Evolutionary conservation across 2,888 invertebrate species (phyloP).

Genomic region (Tipula helvola): DNA sequence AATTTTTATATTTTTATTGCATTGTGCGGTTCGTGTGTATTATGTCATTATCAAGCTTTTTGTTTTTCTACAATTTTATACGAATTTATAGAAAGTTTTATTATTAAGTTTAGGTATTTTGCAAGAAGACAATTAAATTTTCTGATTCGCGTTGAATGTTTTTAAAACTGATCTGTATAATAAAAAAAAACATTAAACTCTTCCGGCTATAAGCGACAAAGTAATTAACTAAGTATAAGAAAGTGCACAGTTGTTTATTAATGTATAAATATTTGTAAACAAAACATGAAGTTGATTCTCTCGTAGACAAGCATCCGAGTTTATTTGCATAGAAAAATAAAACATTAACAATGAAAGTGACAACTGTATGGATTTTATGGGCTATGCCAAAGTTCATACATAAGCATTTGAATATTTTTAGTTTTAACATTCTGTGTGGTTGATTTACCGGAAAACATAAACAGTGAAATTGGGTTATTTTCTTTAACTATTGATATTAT

Average conservation of each 20-base stretch:
- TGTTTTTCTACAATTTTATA: neutral
- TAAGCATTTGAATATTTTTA: no score
- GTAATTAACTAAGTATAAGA: neutral
- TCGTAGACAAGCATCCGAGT: neutral
- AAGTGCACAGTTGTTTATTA: neutral
- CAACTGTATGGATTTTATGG: neutral
- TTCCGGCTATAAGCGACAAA: neutral
- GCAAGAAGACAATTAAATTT: neutral
- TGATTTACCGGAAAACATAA: no score
- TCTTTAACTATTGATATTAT: no score
- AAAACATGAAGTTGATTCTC: neutral
- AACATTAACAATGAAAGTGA: neutral
- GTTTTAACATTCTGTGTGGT: no score
- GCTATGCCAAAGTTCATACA: neutral
- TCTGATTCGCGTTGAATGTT: neutral
- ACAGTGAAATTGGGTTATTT: no score
- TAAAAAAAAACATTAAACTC: neutral
- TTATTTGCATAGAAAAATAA: neutral
- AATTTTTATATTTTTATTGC: neutral
- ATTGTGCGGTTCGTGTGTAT: neutral
- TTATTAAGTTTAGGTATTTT: neutral
- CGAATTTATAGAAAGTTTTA: neutral
- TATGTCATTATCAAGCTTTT: neutral
- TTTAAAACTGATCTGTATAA: neutral
- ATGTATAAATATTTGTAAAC: neutral